phyloP scores from a whole-genome alignment of 1,140 invertebrate species.

The Diorhabda carinulata region DNA sequence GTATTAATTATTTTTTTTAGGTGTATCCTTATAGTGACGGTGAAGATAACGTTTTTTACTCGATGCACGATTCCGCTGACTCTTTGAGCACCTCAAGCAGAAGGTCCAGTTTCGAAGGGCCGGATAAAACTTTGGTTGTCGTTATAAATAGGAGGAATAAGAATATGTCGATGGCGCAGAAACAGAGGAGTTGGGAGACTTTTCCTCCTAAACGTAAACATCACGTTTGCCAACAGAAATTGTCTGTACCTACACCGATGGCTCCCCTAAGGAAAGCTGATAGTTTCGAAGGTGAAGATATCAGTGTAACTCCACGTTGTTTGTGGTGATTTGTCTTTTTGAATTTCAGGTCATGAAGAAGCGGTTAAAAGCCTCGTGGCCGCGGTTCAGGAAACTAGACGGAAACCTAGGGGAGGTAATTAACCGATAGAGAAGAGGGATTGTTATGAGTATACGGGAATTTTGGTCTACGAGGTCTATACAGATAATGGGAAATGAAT shows the following conservation, averaged over 20 bases:
- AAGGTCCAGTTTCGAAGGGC: conserved; percentile 50
- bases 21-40: conserved; percentile 61
- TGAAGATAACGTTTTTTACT: conserved; percentile 58
- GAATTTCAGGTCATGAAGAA: conserved; percentile 60
- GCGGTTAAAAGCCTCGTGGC: conserved; percentile 67
- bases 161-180: conserved; percentile 53
- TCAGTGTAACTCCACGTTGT: too few relatives aligned
- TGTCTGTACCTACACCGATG: conserved; percentile 35
- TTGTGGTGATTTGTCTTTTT: not conserved
- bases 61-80: conserved; percentile 44
- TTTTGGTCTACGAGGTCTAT: conserved; percentile 21
- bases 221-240: conserved; percentile 40
- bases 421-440: conserved; percentile 29
- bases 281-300: conserved; percentile 36
- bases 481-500: not conserved
- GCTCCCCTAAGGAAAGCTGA: conserved; percentile 34
- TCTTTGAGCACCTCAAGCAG: conserved; percentile 43
- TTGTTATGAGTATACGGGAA: conserved; percentile 22
- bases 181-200: conserved; percentile 64
- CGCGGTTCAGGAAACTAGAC: conserved; percentile 64
- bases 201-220: conserved; percentile 55
- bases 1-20: conserved; percentile 28
- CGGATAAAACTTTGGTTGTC: conserved; percentile 46
- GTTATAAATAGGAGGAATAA: conserved; percentile 48
- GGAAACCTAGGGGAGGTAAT: conserved; percentile 45